These are phyloP conservation scores for Pipra filicauda DNA, from an alignment of 2,113 vertebrate species.

Conservation along the genomic window DNA sequence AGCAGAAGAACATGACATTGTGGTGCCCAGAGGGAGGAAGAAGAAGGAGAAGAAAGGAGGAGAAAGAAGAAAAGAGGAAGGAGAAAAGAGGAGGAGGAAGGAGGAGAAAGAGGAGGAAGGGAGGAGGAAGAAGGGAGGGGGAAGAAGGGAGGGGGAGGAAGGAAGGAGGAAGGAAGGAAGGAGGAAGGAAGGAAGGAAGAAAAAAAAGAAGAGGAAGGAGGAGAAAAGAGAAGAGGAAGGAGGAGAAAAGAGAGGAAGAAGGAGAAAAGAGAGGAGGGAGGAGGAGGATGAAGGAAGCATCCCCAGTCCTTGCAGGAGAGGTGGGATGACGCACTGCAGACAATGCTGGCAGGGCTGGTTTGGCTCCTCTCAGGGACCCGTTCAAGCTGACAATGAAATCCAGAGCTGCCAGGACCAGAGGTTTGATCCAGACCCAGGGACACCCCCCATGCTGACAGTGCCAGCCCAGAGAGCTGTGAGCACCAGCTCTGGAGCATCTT, in stretches of 20 bases:
- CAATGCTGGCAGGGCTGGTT: not conserved
- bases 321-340: rapidly evolving
- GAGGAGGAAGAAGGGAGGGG: not conserved
- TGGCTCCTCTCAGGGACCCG: not conserved
- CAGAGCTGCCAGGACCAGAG: not conserved
- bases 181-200: not conserved
- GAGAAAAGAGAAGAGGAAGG: too few relatives aligned
- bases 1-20: not conserved
- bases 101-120: not conserved
- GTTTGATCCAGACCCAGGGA: not conserved
- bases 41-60: not conserved
- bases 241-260: too few relatives aligned
- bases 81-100: not conserved
- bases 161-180: not conserved
- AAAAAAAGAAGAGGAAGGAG: too few relatives aligned
- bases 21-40: not conserved
- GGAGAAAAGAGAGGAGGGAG: too few relatives aligned
- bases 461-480: not conserved
- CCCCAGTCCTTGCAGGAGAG: not conserved
- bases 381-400: not conserved
- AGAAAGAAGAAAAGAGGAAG: too few relatives aligned
- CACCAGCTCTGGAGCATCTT: not conserved
- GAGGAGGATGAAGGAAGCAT: not conserved
- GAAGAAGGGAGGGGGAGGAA: not conserved
- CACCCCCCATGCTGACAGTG: rapidly evolving